Evolutionary conservation across 2,113 vertebrate genomes (phyloP).

Genomic region (Cercocebus atys): DNA sequence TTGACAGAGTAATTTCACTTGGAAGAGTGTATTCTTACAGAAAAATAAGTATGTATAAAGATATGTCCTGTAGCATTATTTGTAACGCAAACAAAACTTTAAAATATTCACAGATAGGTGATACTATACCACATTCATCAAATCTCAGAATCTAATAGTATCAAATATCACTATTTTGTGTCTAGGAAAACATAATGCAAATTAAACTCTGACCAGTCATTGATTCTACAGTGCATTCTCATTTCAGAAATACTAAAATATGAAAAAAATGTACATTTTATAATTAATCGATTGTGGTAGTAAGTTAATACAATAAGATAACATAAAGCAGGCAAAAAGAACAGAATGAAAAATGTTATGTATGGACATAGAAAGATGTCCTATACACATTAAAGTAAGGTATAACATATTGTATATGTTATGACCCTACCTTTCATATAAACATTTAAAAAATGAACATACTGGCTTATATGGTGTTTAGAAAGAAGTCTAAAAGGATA

Average conservation of each 20-base stretch:
- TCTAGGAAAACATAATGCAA: background rate
- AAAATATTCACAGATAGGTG: background rate
- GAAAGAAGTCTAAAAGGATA: background rate
- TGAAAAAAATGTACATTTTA: background rate
- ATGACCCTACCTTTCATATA: background rate
- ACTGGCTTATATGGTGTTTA: background rate
- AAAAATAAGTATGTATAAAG: background rate
- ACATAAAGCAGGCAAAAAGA: background rate
- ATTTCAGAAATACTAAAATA: slow-evolving; percentile 23
- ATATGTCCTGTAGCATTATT: background rate
- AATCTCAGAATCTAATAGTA: background rate
- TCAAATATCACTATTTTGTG: background rate
- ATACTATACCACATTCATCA: background rate
- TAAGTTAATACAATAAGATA: background rate
- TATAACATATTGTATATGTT: background rate
- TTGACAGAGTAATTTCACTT: background rate
- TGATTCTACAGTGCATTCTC: background rate
- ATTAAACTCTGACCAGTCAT: background rate
- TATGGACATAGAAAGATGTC: background rate
- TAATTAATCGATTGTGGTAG: background rate
- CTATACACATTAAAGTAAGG: background rate
- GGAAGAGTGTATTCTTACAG: background rate
- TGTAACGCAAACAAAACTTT: background rate
- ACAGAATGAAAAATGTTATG: background rate
- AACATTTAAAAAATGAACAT: background rate